Base-by-base conservation (phyloP, 2,113 vertebrate genomes). In the Lagopus leucura region DNA sequence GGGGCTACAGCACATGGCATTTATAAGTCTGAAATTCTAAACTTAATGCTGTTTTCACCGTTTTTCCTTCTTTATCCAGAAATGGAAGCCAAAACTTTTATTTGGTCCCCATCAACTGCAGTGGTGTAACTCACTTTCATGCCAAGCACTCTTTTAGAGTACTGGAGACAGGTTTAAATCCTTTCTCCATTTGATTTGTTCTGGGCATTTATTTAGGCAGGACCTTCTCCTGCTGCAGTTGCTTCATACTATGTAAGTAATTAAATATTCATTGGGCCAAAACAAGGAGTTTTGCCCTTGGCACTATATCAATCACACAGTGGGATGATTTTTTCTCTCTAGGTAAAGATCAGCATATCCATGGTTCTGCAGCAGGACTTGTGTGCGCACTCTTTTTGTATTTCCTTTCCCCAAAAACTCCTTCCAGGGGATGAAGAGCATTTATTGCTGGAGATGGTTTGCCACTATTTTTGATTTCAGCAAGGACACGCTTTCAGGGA, bases 401-500 rank as follows among this genome's bases (percentile, higher is more conserved):
- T 50, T 71, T 15, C 43, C 10, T 40, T 67, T 65, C 48, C 70
- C 45, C 11, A 70, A 21, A 73, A 82, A 50, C 10, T 80, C 12
- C 11, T 64, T 74, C 38, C 13, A 13, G 34, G 21, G 79, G 11
- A 45, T 20, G 72, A 64, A 10, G 52, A 84, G 5, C 57, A 57
- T 8, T 20, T 48, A 32, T 21, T 50, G 57, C 57, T 80, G 48
- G 30, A 55, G 30, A 8, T 80, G 5, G 1, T 52, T 40, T 72
- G 58, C 54, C 70, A 58, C 58, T 92, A 42, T 79, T 95, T 92
- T 87, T 79, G 1, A 79, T 82, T 75, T 76, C n/a, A 65, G 70
- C 38, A 65, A 93, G 88, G 25, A 52, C 34, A 78, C 43, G 4
- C 61, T 92, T 92, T 94, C 63, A 92, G 30, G 2, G 1, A 89